Conservation (phyloP, 2,797 vertebrate genomes). For the Gorsachius magnificus region DNA sequence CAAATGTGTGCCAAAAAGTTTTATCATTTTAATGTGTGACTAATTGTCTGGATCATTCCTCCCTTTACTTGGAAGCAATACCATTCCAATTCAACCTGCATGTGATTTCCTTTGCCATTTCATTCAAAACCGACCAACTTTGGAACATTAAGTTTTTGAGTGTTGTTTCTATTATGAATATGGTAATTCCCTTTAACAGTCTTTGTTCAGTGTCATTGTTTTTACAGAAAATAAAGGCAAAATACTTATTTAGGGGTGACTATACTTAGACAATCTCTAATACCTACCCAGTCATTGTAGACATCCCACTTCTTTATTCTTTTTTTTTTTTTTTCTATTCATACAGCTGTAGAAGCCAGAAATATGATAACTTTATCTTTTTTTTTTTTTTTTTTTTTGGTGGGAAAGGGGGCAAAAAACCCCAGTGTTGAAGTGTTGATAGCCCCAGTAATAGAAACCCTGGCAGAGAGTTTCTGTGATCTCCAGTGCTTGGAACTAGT, state of each 20-base stretch:
- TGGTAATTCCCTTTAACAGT: neutral
- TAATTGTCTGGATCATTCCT: slow-evolving; percentile 36
- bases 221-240: neutral
- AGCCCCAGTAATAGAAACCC: neutral
- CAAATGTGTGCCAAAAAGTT: neutral
- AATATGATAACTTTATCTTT: neutral
- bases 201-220: neutral
- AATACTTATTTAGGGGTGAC: neutral
- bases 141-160: slow-evolving; percentile 9
- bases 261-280: neutral
- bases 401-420: too few species aligned
- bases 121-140: neutral
- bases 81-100: neutral
- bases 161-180: neutral
- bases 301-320: neutral
- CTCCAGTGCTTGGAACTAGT: neutral
- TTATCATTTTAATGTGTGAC: neutral
- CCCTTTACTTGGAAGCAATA: neutral
- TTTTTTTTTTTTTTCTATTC: neutral
- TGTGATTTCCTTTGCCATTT: neutral
- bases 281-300: neutral
- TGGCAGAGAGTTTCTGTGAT: neutral
- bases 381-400: too few species aligned
- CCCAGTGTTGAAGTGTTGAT: fast-evolving
- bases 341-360: neutral